Evolutionary conservation across 2,888 invertebrate species (phyloP), one percentile per base, ranked within the genome.

Genomic region (Archips xylosteana): DNA sequence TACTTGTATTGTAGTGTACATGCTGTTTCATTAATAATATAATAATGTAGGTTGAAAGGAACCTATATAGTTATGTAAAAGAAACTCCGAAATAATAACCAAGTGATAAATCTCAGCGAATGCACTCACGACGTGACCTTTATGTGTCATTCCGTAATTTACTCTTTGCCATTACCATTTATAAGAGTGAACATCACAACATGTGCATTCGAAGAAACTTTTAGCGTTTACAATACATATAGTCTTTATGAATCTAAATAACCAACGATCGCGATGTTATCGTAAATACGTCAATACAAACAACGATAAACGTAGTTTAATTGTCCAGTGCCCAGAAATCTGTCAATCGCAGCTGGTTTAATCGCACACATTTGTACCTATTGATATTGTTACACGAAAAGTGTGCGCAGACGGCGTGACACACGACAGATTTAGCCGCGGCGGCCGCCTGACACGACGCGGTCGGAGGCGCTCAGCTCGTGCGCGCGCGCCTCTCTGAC

Each of bases 401-500:
- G 70, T 75, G 70, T 72, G 69, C 69, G 69, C 75, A 72, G 71
- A 76, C 77, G 76, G 82, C 80, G 82, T 85, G 80, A 77, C 81
- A 80, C 80, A 76, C 80, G 81, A 84, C 85, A 77, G 78, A 87
- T 81, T 83, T 87, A 87, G 85, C 76, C 78, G 77, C 81, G 57
- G 69, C 76, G 77, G 51, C 65, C 73, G 59, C 71, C 61, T 72
- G 69, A 51, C 68, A 49, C 63, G 69, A 54, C 68, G 68, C 74
- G 60, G 51, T 34, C 77, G 82, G 78, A 81, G 82, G 86, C 92
- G 91, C 89, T 92, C 86, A 83, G 77, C 78, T 85, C 82, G 84
- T 89, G 92, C 93, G 92, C 93, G 88, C 83, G 92, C 92, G 92
- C 87, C 86, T 82, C 83, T 82, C 82, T 86, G 85, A 93, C 93